Evolutionary conservation across 2,888 invertebrate genomes (phyloP).

Genomic region (Acleris sparsana): DNA sequence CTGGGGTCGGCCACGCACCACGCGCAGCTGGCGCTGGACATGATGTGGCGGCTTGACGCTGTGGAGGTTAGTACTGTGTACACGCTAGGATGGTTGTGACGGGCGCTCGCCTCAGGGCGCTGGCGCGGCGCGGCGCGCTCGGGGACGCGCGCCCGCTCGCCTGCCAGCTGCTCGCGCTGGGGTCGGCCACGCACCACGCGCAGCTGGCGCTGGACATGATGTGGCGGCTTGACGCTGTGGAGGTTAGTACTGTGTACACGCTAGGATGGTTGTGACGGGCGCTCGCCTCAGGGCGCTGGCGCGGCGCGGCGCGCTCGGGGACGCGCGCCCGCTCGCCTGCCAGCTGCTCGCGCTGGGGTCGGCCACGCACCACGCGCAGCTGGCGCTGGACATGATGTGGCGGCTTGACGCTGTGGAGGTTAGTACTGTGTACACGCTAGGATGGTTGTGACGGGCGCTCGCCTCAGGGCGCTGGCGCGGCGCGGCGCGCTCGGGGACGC

Average conservation of each 20-base stretch:
- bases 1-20: slow-evolving; percentile 74
- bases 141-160: slow-evolving; percentile 73
- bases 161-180: slow-evolving; percentile 88
- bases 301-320: slow-evolving; percentile 85
- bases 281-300: slow-evolving; percentile 89
- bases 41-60: slow-evolving; percentile 93
- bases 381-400: slow-evolving; percentile 97
- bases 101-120: slow-evolving; percentile 85
- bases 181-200: slow-evolving; percentile 82
- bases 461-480: slow-evolving; percentile 91
- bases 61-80: slow-evolving; percentile 71
- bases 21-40: slow-evolving; percentile 96
- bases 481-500: slow-evolving; percentile 81
- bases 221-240: slow-evolving; percentile 89
- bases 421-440: background rate
- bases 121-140: slow-evolving; percentile 88
- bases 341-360: slow-evolving; percentile 85
- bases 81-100: background rate
- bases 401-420: slow-evolving; percentile 89
- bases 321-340: slow-evolving; percentile 83
- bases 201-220: slow-evolving; percentile 98
- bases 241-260: slow-evolving; percentile 53
- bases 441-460: slow-evolving; percentile 23
- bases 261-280: slow-evolving; percentile 1
- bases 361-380: slow-evolving; percentile 88